phyloP scores from a whole-genome alignment of 2,113 vertebrate genomes.

The Bagarius yarrelli region DNA sequence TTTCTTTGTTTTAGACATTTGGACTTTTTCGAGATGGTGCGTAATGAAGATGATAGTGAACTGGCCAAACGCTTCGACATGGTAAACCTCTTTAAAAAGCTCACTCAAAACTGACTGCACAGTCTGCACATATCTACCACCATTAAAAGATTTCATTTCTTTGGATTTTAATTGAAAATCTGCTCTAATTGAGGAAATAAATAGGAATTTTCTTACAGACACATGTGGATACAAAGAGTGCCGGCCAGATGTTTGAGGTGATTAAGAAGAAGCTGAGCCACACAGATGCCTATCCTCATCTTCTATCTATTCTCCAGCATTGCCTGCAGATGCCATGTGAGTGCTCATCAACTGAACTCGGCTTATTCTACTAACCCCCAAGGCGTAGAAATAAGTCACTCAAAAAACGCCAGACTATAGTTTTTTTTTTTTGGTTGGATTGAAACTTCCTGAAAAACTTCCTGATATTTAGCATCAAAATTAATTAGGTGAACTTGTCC shows the following conservation, averaged over 20 bases:
- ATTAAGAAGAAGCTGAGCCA: slow-evolving; percentile 93
- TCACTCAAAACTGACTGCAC: neutral
- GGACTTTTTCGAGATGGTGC: slow-evolving; percentile 98
- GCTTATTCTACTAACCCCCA: neutral
- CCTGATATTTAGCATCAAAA: too few relatives aligned
- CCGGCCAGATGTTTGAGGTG: slow-evolving; percentile 93
- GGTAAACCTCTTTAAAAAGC: slow-evolving; percentile 59
- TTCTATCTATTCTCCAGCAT: slow-evolving; percentile 93
- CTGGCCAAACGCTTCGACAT: slow-evolving; percentile 94
- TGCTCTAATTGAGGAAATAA: slow-evolving; percentile 9
- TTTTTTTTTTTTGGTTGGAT: neutral
- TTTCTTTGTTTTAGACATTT: slow-evolving; percentile 78
- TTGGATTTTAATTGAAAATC: neutral
- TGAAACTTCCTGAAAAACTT: too few relatives aligned
- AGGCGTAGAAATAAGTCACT: neutral
- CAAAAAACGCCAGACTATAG: neutral
- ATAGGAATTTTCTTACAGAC: slow-evolving; percentile 63
- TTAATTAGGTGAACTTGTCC: neutral
- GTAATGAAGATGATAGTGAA: slow-evolving; percentile 95
- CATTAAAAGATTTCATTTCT: neutral
- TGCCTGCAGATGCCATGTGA: slow-evolving; percentile 96
- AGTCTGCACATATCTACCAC: neutral
- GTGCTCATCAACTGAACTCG: slow-evolving; percentile 56
- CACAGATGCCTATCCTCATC: slow-evolving; percentile 92
- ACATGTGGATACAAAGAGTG: slow-evolving; percentile 95